These are phyloP conservation scores for Rhabdomys pumilio DNA, from an alignment of 2,797 vertebrate genomes.

Conservation along the genomic window DNA sequence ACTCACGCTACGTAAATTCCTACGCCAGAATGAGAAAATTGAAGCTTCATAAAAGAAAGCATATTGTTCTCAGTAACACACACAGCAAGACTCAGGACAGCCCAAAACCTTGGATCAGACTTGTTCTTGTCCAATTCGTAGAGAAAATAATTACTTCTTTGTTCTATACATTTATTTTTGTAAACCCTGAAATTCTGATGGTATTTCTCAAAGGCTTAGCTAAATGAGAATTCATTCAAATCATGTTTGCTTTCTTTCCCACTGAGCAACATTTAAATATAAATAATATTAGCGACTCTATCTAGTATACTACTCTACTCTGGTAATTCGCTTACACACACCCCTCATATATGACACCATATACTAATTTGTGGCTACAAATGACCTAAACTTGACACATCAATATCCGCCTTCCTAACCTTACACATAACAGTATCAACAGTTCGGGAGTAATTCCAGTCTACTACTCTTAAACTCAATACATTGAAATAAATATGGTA, in stretches of 20 bases:
- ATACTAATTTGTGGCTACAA: background rate
- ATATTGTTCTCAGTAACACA: background rate
- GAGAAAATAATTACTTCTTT: background rate
- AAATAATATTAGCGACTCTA: background rate
- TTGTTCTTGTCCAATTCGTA: background rate
- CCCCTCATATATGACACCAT: background rate
- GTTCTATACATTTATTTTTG: background rate
- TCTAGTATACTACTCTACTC: background rate
- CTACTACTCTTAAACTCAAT: conserved; percentile 36
- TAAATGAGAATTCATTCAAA: background rate
- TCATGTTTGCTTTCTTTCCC: background rate
- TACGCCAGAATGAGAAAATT: conserved; percentile 8
- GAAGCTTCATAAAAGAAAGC: conserved; percentile 18
- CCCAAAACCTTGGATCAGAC: background rate
- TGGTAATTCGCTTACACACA: background rate
- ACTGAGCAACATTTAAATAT: background rate
- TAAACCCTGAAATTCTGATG: background rate
- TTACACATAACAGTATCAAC: background rate
- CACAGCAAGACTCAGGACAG: background rate
- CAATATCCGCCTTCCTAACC: background rate
- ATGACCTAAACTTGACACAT: background rate
- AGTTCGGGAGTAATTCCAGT: background rate
- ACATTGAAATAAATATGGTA: background rate
- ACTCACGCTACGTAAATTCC: background rate
- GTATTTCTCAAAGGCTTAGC: background rate